Conservation (phyloP, 2,888 invertebrate genomes). For the Brassicogethes aeneus region DNA sequence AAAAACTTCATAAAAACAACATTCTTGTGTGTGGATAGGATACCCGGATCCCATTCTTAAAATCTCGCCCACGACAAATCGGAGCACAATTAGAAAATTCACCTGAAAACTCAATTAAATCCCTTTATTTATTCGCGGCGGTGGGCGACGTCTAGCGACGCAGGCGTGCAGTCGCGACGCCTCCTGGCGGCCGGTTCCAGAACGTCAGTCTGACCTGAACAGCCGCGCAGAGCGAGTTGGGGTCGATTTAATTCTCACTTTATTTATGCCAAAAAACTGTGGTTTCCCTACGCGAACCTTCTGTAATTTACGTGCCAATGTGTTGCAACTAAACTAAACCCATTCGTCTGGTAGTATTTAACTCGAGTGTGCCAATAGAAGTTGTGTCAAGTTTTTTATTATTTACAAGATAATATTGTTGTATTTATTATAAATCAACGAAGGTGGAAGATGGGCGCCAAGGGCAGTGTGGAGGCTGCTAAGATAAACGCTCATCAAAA, state of each 20-base stretch:
- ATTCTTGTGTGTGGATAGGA: no score
- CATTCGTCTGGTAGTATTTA: no score
- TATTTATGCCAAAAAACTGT: conserved; percentile 2
- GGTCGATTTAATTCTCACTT: conserved; percentile 17
- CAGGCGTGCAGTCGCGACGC: conserved; percentile 29
- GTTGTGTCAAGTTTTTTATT: conserved; percentile 20
- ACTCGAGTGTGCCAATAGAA: conserved; percentile 16
- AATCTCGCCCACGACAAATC: no score
- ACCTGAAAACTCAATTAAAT: conserved; percentile 29
- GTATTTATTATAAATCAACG: conserved; percentile 15
- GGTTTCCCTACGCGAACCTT: no score
- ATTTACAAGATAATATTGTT: conserved; percentile 10
- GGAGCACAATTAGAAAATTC: conserved; percentile 23
- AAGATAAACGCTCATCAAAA: conserved; percentile 68
- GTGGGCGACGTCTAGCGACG: conserved; percentile 22
- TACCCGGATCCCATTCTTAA: no score
- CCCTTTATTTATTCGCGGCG: conserved; percentile 26
- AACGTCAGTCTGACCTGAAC: conserved; percentile 39
- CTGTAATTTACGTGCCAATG: no score
- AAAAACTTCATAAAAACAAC: no score
- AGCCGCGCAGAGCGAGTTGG: conserved; percentile 24
- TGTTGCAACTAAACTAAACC: no score
- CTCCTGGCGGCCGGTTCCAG: conserved; percentile 32
- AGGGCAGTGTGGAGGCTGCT: conserved; percentile 74
- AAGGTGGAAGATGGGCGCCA: conserved; percentile 58